Evolutionary conservation across 2,113 vertebrate species (phyloP).

Genomic region (Crotalus tigris): DNA sequence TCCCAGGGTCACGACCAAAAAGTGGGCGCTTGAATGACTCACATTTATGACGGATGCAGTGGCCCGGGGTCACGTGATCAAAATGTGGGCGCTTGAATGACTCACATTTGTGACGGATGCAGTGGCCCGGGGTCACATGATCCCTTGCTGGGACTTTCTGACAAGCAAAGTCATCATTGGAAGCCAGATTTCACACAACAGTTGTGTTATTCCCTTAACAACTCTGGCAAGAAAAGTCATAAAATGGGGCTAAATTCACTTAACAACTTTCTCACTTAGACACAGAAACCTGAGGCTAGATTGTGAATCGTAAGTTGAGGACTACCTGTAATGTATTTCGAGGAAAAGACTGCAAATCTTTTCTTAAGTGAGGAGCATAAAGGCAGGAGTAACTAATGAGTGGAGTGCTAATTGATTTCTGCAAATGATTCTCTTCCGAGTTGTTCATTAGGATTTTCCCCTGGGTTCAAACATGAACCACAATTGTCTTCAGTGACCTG

Average conservation of each 20-base stretch:
- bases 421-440: constrained; percentile 36
- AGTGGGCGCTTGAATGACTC: too few species aligned
- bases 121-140: too few species aligned
- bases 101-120: too few species aligned
- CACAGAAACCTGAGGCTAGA: background rate
- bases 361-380: background rate
- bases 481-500: constrained; percentile 53
- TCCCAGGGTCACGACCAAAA: too few species aligned
- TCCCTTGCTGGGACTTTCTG: background rate
- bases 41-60: too few species aligned
- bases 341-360: background rate
- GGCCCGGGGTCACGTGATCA: too few species aligned
- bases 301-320: background rate
- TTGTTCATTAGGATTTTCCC: constrained; percentile 43
- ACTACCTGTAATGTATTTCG: background rate
- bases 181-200: background rate
- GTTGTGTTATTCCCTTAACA: background rate
- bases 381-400: constrained; percentile 23
- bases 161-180: background rate
- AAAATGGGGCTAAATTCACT: background rate
- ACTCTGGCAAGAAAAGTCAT: background rate
- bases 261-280: background rate
- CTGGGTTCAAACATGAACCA: constrained; percentile 38
- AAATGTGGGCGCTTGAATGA: too few species aligned
- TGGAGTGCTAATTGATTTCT: constrained; percentile 49